A percentile compares a stretch with the other conserved stretches of the same genome.
phyloP scores from a whole-genome alignment of 2,888 invertebrate species.

The Himalopsyche anomala region DNA sequence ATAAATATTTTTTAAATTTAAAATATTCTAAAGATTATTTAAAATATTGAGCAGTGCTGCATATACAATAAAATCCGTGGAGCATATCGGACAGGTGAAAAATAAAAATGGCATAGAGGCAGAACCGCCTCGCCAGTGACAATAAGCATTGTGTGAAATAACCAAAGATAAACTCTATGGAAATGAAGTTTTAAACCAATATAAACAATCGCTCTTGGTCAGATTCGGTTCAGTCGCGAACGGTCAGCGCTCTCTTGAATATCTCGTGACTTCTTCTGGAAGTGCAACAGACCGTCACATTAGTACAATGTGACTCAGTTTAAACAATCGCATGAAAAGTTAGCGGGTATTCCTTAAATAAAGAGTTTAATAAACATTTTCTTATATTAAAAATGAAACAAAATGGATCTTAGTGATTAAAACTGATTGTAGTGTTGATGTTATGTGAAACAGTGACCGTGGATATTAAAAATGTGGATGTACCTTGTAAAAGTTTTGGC shows the following conservation, averaged over 20 bases:
- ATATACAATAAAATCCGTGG: background rate
- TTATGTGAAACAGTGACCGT: constrained; percentile 9
- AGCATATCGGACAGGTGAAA: constrained; percentile 10
- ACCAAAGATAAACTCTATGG: constrained; percentile 24
- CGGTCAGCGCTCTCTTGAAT: constrained; percentile 69
- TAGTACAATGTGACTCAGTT: constrained; percentile 40
- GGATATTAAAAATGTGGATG: constrained; percentile 17
- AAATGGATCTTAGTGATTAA: background rate
- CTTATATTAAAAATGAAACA: background rate
- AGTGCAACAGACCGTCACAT: constrained; percentile 47
- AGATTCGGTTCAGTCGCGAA: constrained; percentile 74
- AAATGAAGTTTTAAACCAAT: constrained; percentile 70
- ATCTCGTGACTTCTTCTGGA: constrained; percentile 26
- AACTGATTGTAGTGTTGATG: constrained; percentile 11
- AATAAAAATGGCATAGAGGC: background rate
- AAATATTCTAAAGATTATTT: too few species aligned
- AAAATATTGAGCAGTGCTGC: background rate
- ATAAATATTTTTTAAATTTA: too few species aligned
- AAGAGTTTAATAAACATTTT: background rate
- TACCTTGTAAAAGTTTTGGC: constrained; percentile 9
- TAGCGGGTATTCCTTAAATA: background rate
- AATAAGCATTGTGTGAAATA: constrained; percentile 23
- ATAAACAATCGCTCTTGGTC: constrained; percentile 72
- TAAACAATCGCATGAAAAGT: background rate
- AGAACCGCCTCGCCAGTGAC: background rate